Conservation (phyloP, 2,888 invertebrate species). For the Callyntrura guangdongensis region DNA sequence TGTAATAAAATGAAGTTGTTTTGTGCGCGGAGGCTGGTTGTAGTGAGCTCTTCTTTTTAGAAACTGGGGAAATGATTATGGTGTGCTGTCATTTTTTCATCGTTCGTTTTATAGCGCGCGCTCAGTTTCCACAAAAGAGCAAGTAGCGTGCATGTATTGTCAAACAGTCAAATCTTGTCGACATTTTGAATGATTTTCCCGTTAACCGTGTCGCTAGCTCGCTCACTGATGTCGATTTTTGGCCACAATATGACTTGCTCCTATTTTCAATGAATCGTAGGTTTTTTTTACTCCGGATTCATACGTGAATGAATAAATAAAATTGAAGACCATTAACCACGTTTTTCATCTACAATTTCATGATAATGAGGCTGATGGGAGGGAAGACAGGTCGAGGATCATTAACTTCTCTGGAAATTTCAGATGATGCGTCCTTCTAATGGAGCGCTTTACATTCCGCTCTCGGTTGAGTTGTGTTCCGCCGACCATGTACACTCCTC, state of each 20-base stretch:
- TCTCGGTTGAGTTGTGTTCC: background rate
- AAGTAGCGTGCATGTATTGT: background rate
- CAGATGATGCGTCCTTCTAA: slow-evolving; percentile 47
- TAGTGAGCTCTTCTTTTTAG: background rate
- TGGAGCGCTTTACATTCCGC: slow-evolving; percentile 49
- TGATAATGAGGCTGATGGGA: slow-evolving; percentile 33
- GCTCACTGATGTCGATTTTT: too few relatives aligned
- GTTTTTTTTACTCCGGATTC: background rate
- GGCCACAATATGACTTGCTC: background rate
- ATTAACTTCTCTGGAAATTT: slow-evolving; percentile 40
- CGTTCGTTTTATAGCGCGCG: slow-evolving; percentile 37
- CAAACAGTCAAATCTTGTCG: background rate
- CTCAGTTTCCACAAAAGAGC: slow-evolving; percentile 48
- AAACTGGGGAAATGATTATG: slow-evolving; percentile 3
- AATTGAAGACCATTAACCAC: slow-evolving; percentile 31
- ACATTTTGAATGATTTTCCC: background rate
- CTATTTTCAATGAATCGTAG: background rate
- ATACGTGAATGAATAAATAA: background rate
- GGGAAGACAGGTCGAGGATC: slow-evolving; percentile 68
- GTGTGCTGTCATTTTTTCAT: slow-evolving; percentile 1
- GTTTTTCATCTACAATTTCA: slow-evolving; percentile 4
- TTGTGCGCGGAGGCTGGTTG: background rate
- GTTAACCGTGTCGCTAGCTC: background rate
- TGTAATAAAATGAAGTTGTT: slow-evolving; percentile 32
- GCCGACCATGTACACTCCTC: background rate